Evolutionary conservation across 2,113 vertebrate species (phyloP).

Genomic region (Pseudorasbora parva): DNA sequence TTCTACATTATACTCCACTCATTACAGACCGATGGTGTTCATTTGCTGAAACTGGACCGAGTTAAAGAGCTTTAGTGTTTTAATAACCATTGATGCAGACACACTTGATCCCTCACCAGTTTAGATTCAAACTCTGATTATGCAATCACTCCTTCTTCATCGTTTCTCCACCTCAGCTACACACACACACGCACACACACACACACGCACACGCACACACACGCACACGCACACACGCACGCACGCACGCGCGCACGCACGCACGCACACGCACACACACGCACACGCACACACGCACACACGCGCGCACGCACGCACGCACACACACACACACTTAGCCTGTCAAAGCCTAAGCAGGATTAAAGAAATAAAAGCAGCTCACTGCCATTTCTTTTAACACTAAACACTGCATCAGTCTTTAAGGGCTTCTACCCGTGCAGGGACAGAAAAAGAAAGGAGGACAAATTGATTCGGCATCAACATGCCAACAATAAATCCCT

Average conservation of each 20-base stretch:
- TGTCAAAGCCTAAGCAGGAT: constrained; percentile 28
- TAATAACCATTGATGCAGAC: neutral
- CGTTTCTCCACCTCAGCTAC: neutral
- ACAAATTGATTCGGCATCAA: neutral
- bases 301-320: too few species aligned
- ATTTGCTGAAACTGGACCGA: neutral
- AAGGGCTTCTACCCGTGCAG: neutral
- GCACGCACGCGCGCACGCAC: neutral
- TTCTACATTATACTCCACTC: neutral
- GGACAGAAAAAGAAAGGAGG: neutral
- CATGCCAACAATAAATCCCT: neutral
- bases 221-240: too few species aligned
- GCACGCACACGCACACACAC: neutral
- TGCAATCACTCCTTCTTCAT: neutral
- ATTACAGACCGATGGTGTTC: neutral
- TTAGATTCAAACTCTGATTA: neutral
- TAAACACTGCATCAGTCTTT: neutral
- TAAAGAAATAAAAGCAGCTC: constrained; percentile 22
- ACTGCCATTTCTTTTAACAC: neutral
- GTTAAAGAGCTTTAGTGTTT: neutral
- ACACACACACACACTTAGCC: neutral
- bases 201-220: too few species aligned
- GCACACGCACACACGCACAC: neutral
- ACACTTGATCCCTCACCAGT: neutral
- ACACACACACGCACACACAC: neutral